Evolutionary conservation across 1,140 invertebrate genomes (phyloP).

Genomic region (Philaenus spumarius): DNA sequence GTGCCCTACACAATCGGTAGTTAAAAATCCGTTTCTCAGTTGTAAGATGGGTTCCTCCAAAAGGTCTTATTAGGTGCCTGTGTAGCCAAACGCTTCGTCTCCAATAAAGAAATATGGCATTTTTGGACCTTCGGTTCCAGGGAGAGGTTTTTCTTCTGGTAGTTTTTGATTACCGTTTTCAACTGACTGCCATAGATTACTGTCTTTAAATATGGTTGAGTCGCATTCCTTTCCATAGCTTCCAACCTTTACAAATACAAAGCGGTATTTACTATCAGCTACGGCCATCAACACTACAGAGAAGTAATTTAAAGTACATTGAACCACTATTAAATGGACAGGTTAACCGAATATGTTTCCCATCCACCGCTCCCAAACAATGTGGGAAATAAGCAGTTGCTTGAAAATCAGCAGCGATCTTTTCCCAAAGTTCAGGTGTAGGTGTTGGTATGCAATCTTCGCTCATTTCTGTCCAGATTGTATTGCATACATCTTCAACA

Average conservation of each 20-base stretch:
- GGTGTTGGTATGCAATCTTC: conserved; percentile 11
- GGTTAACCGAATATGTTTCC: conserved; percentile 34
- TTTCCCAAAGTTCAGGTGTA: background rate
- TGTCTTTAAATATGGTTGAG: conserved; percentile 35
- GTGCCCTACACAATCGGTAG: conserved; percentile 33
- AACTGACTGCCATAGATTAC: conserved; percentile 28
- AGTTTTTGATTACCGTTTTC: conserved; percentile 26
- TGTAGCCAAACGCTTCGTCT: conserved; percentile 37
- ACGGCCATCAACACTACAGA: conserved; percentile 39
- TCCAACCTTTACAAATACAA: conserved; percentile 38
- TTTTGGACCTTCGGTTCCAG: conserved; percentile 21
- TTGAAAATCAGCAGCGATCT: conserved; percentile 4
- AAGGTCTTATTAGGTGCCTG: background rate
- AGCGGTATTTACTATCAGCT: conserved; percentile 37
- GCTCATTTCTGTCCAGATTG: conserved; percentile 12
- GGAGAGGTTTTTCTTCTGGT: conserved; percentile 26
- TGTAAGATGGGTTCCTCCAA: no score
- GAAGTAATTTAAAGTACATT: conserved; percentile 27
- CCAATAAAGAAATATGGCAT: conserved; percentile 31
- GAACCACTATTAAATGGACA: conserved; percentile 19
- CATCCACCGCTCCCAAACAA: conserved; percentile 42
- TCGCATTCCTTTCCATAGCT: conserved; percentile 39
- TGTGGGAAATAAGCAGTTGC: conserved; percentile 38
- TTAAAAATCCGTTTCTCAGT: conserved; percentile 38
- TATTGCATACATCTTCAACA: conserved; percentile 13